These are phyloP conservation scores for Gymnocephalus cernua DNA, from an alignment of 2,113 vertebrate species.

Conservation along the genomic window DNA sequence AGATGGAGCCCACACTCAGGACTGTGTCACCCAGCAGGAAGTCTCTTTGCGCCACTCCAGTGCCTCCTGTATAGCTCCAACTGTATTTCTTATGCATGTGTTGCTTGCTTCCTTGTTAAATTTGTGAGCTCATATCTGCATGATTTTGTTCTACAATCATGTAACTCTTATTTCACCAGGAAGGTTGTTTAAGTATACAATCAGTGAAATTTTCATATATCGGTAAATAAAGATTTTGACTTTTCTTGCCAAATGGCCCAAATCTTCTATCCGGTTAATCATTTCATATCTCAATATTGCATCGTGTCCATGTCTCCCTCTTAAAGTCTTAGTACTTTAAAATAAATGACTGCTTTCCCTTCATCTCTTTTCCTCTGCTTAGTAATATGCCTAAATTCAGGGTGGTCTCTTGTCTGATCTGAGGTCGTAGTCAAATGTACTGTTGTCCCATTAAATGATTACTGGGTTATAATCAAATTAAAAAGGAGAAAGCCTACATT, in stretches of 20 bases:
- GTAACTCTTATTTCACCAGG: constrained; percentile 17
- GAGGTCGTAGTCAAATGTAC: too few species aligned
- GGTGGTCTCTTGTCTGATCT: too few species aligned
- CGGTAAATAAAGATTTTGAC: constrained; percentile 24
- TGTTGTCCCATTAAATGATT: too few species aligned
- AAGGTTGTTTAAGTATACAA: constrained; percentile 19
- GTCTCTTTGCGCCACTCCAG: constrained; percentile 62
- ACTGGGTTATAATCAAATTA: background rate
- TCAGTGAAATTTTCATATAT: constrained; percentile 29
- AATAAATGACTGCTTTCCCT: too few species aligned
- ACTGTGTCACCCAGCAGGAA: constrained; percentile 74
- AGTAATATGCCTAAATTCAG: too few species aligned
- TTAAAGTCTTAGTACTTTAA: too few species aligned
- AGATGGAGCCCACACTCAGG: constrained; percentile 77
- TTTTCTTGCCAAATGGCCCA: constrained; percentile 2
- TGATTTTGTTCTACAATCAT: constrained; percentile 32
- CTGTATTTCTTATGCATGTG: constrained; percentile 43
- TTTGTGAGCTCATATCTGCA: constrained; percentile 38
- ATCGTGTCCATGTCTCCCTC: too few species aligned
- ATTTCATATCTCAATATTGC: too few species aligned
- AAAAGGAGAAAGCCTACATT: background rate
- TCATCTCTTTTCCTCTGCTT: too few species aligned
- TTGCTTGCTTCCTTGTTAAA: constrained; percentile 31
- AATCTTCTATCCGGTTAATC: too few species aligned
- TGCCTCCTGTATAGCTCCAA: constrained; percentile 46